phyloP scores from a whole-genome alignment of 2,888 invertebrate species.

The Lasioglossum pauxillum region DNA sequence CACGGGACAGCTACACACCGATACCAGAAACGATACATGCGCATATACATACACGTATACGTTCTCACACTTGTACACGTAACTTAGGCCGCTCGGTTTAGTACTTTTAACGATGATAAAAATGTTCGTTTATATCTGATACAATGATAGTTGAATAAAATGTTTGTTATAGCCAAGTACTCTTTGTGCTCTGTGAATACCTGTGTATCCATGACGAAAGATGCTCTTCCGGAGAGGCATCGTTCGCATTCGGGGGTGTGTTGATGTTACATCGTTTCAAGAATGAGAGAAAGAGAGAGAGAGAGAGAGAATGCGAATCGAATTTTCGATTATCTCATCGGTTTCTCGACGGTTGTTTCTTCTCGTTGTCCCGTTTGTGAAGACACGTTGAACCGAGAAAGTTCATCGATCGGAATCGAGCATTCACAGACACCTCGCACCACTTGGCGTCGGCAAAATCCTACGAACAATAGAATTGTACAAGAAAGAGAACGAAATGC shows the following conservation, averaged over 20 bases:
- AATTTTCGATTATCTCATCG: not conserved
- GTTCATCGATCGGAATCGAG: slow-evolving; percentile 18
- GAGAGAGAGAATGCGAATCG: not conserved
- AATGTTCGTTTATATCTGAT: slow-evolving; percentile 82
- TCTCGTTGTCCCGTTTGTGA: slow-evolving; percentile 3
- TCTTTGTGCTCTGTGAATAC: slow-evolving; percentile 79
- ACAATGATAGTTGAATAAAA: slow-evolving; percentile 81
- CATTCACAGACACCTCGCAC: slow-evolving; percentile 48
- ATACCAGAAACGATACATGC: slow-evolving; percentile 22
- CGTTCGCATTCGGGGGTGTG: slow-evolving; percentile 24
- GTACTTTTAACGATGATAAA: slow-evolving; percentile 78
- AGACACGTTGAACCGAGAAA: not conserved
- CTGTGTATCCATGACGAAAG: slow-evolving; percentile 63
- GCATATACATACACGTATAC: slow-evolving; percentile 35
- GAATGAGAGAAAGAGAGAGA: not conserved
- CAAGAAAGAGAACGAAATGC: slow-evolving; percentile 22
- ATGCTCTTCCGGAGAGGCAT: slow-evolving; percentile 39
- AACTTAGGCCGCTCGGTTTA: slow-evolving; percentile 75
- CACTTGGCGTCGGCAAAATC: slow-evolving; percentile 51
- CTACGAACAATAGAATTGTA: slow-evolving; percentile 58
- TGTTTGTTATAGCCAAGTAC: slow-evolving; percentile 81
- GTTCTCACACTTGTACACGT: slow-evolving; percentile 60
- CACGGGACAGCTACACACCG: slow-evolving; percentile 4
- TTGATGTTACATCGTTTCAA: not conserved
- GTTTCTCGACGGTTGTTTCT: not conserved